Evolutionary conservation across 2,797 vertebrate species (phyloP), one percentile per base, ranked within the genome.

Genomic region (Sebastes elongatus): DNA sequence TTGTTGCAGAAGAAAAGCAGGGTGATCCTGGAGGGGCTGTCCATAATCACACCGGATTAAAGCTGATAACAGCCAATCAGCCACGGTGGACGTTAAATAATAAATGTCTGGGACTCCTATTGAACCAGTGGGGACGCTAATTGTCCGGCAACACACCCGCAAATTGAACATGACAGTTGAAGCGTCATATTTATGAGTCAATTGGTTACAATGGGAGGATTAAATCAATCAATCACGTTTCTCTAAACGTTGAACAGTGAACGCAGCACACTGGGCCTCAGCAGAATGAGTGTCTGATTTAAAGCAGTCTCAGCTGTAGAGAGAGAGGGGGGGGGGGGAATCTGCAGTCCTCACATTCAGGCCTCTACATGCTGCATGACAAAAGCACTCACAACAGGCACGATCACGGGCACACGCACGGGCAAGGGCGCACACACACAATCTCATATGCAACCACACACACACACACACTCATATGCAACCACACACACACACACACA

Each of bases 161-260:
- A 94, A 94, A 95, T 95, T 94, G 91, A 92, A 95, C 94, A 93
- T 93, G 94, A 91, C 94, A 94, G 90, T 88, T 84, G 90, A 87
- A 90, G 74, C 69, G 82, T 90, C 86, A 87, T 91, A 92, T 94
- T 93, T 94, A 94, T 88, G 91, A 94, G 85, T 90, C 94, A 93
- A 92, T 94, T 93, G 92, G 92, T 91, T 93, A 89, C 92, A 93
- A 93, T 89, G 86, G 80, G 77, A 64, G 86, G 73, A 92, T 92
- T 89, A 86, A 89, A 94, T 93, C 90, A 91, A 90, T 93, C 92
- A 93, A 91, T 93, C 88, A 89, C 76, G 60, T 89, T 81, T 52
- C 59, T 65, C 55, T 80, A 77, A 77, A 85, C 77, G 30, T 75
- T 78, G 82, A 88, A 81, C 80, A 78, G 77, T 81, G 35, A 38